phyloP scores from a whole-genome alignment of 2,113 vertebrate species.

The Taxidea taxus region DNA sequence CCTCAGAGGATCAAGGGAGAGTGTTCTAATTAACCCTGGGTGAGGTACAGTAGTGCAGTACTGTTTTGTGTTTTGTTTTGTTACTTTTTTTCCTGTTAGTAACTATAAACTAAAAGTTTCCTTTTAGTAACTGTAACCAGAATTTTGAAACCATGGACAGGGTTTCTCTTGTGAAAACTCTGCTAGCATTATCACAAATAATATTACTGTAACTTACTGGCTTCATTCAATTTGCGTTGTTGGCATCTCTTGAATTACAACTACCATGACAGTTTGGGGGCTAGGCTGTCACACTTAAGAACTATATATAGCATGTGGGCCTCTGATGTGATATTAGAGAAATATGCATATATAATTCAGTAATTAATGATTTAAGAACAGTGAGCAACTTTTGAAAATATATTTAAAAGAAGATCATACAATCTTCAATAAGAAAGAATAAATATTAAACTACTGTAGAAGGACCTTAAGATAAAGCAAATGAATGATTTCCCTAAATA shows the following conservation, averaged over 20 bases:
- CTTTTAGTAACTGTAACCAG: neutral
- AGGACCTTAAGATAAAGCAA: neutral
- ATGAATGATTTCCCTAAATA: neutral
- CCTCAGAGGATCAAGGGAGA: neutral
- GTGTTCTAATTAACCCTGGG: slow-evolving; percentile 64
- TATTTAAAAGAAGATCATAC: neutral
- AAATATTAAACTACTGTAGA: neutral
- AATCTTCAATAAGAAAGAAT: neutral
- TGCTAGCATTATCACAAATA: neutral
- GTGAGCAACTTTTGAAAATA: neutral
- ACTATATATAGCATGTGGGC: neutral
- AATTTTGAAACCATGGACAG: neutral
- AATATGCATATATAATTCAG: neutral
- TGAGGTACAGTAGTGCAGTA: neutral
- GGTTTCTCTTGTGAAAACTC: neutral
- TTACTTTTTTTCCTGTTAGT: neutral
- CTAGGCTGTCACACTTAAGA: neutral
- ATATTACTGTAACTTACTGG: slow-evolving; percentile 1
- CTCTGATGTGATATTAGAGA: neutral
- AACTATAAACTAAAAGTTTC: neutral
- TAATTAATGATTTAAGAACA: neutral
- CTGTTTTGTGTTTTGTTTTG: neutral
- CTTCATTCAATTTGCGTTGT: neutral
- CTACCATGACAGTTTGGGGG: neutral
- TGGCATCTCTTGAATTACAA: neutral